phyloP scores from a whole-genome alignment of 1,140 invertebrate species.

The Bombus waltoni region DNA sequence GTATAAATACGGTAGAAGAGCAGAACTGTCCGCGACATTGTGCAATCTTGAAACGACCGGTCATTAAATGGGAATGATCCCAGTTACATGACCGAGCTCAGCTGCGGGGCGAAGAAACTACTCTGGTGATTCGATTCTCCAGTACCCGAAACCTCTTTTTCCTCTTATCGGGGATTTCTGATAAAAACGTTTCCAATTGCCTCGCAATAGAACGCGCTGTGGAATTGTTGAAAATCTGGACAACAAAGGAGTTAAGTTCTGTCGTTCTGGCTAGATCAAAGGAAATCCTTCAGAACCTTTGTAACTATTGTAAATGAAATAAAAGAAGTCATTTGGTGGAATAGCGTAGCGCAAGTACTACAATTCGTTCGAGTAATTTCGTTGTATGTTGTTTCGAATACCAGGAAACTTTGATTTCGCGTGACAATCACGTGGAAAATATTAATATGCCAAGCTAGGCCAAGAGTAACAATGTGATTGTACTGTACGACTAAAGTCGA shows the following conservation, averaged over 20 bases:
- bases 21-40: constrained; percentile 33
- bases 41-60: constrained; percentile 39
- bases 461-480: no score
- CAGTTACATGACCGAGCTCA: constrained; percentile 2
- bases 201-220: neutral
- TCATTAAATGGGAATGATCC: constrained; percentile 51
- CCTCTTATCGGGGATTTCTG: constrained; percentile 24
- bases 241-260: neutral
- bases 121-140: constrained; percentile 19
- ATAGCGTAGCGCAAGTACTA: neutral
- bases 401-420: no score
- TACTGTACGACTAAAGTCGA: no score
- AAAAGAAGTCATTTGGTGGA: neutral
- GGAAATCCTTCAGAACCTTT: neutral
- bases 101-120: constrained; percentile 4
- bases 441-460: no score
- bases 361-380: neutral
- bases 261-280: neutral
- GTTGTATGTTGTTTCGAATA: neutral
- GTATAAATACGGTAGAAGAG: constrained; percentile 34
- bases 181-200: constrained; percentile 28
- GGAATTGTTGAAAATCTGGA: neutral
- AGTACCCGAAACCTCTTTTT: constrained; percentile 19
- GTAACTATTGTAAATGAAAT: neutral
- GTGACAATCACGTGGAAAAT: no score